Evolutionary conservation across 2,888 invertebrate species (phyloP).

Genomic region (Drosophila putrida): DNA sequence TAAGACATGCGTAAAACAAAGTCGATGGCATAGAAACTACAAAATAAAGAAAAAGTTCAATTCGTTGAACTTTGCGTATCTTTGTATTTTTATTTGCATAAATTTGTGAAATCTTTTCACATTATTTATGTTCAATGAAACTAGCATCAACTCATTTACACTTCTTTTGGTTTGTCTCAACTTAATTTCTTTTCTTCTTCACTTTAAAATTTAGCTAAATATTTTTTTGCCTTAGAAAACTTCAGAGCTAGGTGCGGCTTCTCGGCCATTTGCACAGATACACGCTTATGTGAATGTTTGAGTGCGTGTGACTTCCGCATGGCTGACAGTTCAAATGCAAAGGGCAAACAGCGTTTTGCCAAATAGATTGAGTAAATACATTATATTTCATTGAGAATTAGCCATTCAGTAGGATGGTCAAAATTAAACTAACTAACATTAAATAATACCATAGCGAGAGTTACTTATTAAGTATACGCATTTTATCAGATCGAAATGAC

Average conservation of each 20-base stretch:
- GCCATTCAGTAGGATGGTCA: slow-evolving; percentile 14
- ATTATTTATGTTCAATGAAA: too few species aligned
- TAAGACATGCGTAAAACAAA: too few species aligned
- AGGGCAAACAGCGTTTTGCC: slow-evolving; percentile 65
- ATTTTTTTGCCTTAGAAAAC: not conserved
- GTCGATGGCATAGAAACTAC: too few species aligned
- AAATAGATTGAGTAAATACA: slow-evolving; percentile 68
- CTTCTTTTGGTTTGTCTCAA: not conserved
- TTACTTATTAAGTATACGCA: not conserved
- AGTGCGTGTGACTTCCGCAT: slow-evolving; percentile 60
- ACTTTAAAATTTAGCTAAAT: not conserved
- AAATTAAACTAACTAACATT: slow-evolving; percentile 10
- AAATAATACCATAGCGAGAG: slow-evolving; percentile 19
- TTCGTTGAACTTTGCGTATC: too few species aligned
- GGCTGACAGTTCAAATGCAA: slow-evolving; percentile 53
- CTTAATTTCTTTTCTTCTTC: not conserved
- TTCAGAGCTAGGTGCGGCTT: not conserved
- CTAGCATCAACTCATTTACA: not conserved
- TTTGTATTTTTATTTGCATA: too few species aligned
- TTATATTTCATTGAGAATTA: slow-evolving; percentile 53
- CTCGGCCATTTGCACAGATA: slow-evolving; percentile 3
- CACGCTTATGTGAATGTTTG: not conserved
- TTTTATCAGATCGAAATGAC: not conserved
- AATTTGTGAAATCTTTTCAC: too few species aligned
- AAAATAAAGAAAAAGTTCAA: too few species aligned